These are phyloP conservation scores for Sebastes minor DNA, from an alignment of 2,797 vertebrate genomes.

Conservation along the genomic window DNA sequence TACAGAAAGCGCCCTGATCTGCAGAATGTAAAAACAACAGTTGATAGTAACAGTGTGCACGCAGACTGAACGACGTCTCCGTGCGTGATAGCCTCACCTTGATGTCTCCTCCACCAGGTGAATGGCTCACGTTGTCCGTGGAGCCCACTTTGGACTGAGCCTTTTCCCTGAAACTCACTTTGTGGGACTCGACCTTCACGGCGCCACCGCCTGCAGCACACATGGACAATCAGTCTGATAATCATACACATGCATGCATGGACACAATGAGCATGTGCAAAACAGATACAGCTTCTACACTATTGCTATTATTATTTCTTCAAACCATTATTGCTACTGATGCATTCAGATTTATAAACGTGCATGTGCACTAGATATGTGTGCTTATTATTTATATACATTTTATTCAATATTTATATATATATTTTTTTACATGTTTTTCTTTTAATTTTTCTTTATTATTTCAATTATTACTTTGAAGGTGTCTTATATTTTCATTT, in stretches of 20 bases:
- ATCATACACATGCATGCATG: not conserved
- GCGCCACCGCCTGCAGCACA: slow-evolving; percentile 87
- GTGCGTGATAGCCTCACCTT: slow-evolving; percentile 81
- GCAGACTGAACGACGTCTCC: fast-evolving
- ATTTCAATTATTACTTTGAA: no score
- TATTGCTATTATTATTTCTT: no score
- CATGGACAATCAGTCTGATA: not conserved
- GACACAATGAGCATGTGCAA: not conserved
- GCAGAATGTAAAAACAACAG: no score
- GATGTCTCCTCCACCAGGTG: slow-evolving; percentile 81
- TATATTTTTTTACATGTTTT: no score
- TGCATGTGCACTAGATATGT: no score
- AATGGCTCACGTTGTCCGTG: slow-evolving; percentile 87
- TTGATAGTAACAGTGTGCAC: no score
- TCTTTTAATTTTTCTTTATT: no score
- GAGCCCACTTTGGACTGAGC: slow-evolving; percentile 91
- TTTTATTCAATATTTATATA: no score
- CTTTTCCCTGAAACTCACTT: slow-evolving; percentile 91
- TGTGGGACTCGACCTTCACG: slow-evolving; percentile 91
- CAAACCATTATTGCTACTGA: no score
- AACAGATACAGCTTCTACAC: not conserved
- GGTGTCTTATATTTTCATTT: no score
- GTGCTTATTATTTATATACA: no score
- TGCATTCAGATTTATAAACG: no score
- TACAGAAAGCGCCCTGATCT: not conserved